Conservation (phyloP, 1,140 invertebrate species). For the Cydia splendana region DNA sequence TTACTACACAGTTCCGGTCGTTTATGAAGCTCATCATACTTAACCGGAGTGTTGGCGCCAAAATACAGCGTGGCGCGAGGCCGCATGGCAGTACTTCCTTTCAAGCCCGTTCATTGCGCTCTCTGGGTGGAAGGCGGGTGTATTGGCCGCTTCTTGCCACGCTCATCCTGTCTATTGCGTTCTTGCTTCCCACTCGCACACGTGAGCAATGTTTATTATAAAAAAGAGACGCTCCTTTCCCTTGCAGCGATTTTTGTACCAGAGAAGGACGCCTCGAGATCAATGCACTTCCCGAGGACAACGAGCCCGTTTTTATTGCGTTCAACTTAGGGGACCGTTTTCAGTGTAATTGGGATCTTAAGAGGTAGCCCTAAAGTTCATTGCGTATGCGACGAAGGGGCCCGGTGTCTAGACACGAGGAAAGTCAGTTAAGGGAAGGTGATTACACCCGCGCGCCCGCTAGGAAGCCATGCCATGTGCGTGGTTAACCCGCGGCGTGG, state of each 20-base stretch:
- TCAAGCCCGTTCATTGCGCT: slow-evolving; percentile 76
- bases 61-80: slow-evolving; percentile 61
- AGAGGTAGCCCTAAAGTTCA: slow-evolving; percentile 50
- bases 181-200: slow-evolving; percentile 63
- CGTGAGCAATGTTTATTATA: slow-evolving; percentile 41
- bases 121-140: slow-evolving; percentile 58
- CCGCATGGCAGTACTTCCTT: slow-evolving; percentile 54
- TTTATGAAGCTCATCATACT: slow-evolving; percentile 23
- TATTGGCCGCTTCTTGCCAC: slow-evolving; percentile 75
- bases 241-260: slow-evolving; percentile 76
- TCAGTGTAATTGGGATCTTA: slow-evolving; percentile 62
- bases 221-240: slow-evolving; percentile 67
- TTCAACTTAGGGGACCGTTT: slow-evolving; percentile 49
- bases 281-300: slow-evolving; percentile 78
- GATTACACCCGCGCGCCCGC: slow-evolving; percentile 50
- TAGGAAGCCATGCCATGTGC: slow-evolving; percentile 52
- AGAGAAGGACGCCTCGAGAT: slow-evolving; percentile 76
- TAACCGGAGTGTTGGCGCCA: slow-evolving; percentile 68
- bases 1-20: slow-evolving; percentile 23
- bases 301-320: slow-evolving; percentile 71
- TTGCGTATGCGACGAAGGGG: slow-evolving; percentile 38
- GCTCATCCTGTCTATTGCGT: slow-evolving; percentile 76
- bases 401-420: slow-evolving; percentile 71
- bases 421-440: slow-evolving; percentile 71
- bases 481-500: slow-evolving; percentile 37